Evolutionary conservation across 1,140 invertebrate species (phyloP).

Genomic region (Coptotermes formosanus): DNA sequence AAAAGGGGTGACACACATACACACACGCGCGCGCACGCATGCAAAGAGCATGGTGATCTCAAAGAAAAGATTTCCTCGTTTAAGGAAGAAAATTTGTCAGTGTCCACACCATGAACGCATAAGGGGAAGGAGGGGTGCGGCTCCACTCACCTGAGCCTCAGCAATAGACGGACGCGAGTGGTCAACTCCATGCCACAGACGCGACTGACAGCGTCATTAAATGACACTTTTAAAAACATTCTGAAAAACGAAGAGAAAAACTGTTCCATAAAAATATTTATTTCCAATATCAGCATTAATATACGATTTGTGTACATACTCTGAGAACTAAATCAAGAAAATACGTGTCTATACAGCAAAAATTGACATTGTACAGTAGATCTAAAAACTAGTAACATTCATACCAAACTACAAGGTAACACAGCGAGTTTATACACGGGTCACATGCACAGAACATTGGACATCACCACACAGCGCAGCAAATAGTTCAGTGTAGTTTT

Average conservation of each 20-base stretch:
- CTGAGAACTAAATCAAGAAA: not conserved
- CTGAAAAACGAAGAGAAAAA: not conserved
- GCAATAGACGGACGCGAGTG: no score
- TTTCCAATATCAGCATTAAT: not conserved
- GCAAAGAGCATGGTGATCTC: no score
- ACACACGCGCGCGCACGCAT: no score
- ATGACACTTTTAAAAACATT: no score
- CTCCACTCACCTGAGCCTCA: no score
- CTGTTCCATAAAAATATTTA: constrained; percentile 5
- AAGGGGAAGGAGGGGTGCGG: no score
- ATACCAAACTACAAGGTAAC: not conserved
- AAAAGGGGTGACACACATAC: no score
- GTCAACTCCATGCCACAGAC: no score
- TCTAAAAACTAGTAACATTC: not conserved
- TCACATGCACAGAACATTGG: not conserved
- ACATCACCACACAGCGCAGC: not conserved
- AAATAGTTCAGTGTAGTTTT: not conserved
- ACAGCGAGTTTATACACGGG: not conserved
- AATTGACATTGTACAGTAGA: not conserved
- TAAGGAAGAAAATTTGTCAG: no score
- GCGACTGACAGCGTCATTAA: no score
- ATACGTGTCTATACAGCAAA: not conserved
- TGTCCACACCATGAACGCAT: no score
- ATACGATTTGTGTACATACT: not conserved
- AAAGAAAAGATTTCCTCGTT: no score